phyloP scores from a whole-genome alignment of 2,888 invertebrate species.

The Anoplius nigerrimus region DNA sequence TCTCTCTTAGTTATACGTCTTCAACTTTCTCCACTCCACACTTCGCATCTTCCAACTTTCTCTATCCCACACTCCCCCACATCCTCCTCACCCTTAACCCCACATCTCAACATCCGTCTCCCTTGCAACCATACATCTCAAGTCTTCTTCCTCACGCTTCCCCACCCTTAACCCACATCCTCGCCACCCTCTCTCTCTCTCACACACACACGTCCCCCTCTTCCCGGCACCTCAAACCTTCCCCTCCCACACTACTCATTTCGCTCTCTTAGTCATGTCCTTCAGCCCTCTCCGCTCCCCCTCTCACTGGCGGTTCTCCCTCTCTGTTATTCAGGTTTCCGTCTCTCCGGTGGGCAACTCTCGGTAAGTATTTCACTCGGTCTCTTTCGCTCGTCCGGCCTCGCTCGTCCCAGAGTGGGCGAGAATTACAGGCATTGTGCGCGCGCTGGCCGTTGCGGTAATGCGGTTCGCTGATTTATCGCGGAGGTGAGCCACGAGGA shows the following conservation, averaged over 20 bases:
- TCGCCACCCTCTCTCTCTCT: conserved; percentile 17
- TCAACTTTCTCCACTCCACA: too few species aligned
- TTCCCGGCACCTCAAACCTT: background rate
- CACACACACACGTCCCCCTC: background rate
- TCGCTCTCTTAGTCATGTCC: conserved; percentile 16
- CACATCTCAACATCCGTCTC: too few species aligned
- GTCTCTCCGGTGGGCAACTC: background rate
- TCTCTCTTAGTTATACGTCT: too few species aligned
- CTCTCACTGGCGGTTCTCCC: conserved; percentile 6
- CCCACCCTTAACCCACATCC: conserved; percentile 1
- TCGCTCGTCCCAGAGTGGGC: conserved; percentile 60
- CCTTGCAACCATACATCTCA: too few species aligned
- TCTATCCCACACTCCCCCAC: too few species aligned
- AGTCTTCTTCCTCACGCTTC: too few species aligned
- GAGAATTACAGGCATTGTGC: conserved; percentile 72
- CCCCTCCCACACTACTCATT: conserved; percentile 6
- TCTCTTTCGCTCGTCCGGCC: conserved; percentile 20
- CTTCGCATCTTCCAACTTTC: conserved; percentile 6
- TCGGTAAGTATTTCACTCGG: conserved; percentile 17
- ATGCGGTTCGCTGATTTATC: conserved; percentile 71
- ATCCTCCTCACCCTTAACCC: too few species aligned
- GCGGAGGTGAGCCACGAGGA: conserved; percentile 68
- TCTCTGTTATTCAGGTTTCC: background rate
- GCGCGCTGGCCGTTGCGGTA: conserved; percentile 66
- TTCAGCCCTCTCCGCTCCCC: conserved; percentile 8